Evolutionary conservation across 1,140 invertebrate genomes (phyloP).

Genomic region (Elysia chlorotica): DNA sequence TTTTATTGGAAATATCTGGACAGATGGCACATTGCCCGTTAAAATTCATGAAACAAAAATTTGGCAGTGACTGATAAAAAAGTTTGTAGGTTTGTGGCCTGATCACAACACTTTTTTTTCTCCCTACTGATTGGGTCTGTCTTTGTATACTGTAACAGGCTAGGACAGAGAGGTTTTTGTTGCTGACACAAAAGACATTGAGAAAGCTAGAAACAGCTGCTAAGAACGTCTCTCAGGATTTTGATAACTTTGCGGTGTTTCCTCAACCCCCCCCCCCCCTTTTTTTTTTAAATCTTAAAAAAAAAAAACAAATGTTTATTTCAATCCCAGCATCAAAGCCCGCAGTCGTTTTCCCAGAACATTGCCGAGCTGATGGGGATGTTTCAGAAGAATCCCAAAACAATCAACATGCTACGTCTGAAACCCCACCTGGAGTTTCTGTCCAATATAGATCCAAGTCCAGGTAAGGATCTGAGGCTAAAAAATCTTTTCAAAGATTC

Average conservation of each 20-base stretch:
- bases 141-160: no score
- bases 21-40: no score
- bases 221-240: neutral
- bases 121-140: no score
- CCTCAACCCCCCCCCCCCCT: neutral
- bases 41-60: no score
- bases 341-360: conserved; percentile 58
- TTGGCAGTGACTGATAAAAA: no score
- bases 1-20: no score
- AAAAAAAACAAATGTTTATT: conserved; percentile 8
- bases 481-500: no score
- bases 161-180: no score
- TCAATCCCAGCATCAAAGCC: conserved; percentile 78
- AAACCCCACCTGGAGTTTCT: conserved; percentile 83
- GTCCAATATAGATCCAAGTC: conserved; percentile 76
- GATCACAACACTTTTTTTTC: no score
- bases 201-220: no score
- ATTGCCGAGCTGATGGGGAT: conserved; percentile 90
- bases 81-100: no score
- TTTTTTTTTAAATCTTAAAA: neutral
- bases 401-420: conserved; percentile 72
- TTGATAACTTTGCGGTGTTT: neutral
- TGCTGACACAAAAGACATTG: no score
- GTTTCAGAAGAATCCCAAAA: conserved; percentile 88
- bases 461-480: conserved; percentile 47